These are phyloP conservation scores for Plusia festucae DNA, from an alignment of 2,888 invertebrate genomes.

Conservation along the genomic window DNA sequence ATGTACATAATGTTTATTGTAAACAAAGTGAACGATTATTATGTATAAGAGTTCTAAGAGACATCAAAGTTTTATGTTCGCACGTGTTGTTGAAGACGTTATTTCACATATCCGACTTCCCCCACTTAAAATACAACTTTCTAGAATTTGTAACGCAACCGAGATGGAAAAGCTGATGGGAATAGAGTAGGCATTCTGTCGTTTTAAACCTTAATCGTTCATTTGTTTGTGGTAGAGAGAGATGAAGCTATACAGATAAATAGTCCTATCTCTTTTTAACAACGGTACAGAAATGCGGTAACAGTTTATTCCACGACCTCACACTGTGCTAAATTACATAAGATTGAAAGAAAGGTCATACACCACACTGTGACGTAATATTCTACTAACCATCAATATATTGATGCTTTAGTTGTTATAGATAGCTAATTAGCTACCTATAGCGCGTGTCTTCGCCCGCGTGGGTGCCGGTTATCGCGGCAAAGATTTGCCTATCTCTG, in stretches of 20 bases:
- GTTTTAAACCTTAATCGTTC: background rate
- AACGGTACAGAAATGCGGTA: background rate
- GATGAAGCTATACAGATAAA: background rate
- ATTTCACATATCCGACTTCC: background rate
- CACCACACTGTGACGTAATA: background rate
- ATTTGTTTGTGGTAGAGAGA: background rate
- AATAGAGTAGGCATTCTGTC: background rate
- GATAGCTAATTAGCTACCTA: too few species aligned
- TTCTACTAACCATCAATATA: background rate
- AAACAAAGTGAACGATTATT: slow-evolving; percentile 8
- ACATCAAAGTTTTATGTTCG: background rate
- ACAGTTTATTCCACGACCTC: background rate
- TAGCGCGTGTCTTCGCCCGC: too few species aligned
- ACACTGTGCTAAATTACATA: background rate
- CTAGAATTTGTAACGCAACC: slow-evolving; percentile 4
- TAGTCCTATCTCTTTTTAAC: background rate
- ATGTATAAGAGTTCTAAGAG: too few species aligned
- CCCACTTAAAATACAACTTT: background rate
- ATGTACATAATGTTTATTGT: slow-evolving; percentile 8
- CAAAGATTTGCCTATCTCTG: too few species aligned
- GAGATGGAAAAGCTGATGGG: background rate
- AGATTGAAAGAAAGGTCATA: background rate
- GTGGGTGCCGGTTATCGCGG: too few species aligned
- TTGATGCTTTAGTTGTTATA: background rate
- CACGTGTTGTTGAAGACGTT: background rate